Percentiles rank a stretch among this genome's conserved stretches.
Evolutionary conservation across 2,888 invertebrate species (phyloP).

Genomic region (Aphidius colemani): DNA sequence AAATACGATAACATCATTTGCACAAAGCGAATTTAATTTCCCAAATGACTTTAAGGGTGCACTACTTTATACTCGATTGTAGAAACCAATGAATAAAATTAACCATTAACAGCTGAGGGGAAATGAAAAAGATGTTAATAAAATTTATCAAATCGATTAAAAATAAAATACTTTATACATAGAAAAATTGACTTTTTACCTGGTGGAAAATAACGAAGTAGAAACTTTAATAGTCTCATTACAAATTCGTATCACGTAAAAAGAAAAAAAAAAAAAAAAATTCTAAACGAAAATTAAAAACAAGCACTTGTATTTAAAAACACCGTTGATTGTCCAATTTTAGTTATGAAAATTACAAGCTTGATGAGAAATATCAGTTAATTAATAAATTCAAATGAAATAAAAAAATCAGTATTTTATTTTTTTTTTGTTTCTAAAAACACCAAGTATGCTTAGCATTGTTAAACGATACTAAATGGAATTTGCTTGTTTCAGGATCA

Average conservation of each 20-base stretch:
- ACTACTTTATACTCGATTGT: conserved; percentile 1
- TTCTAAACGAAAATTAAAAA: conserved; percentile 23
- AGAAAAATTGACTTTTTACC: conserved; percentile 57
- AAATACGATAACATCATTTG: conserved; percentile 5
- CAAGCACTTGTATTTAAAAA: conserved; percentile 59
- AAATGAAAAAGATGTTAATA: conserved; percentile 12
- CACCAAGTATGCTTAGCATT: no score
- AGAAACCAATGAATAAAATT: conserved; percentile 1
- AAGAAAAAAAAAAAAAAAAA: conserved; percentile 14
- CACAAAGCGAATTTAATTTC: conserved; percentile 2
- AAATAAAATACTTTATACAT: conserved; percentile 13
- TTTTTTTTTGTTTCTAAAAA: not conserved
- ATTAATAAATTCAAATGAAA: no score
- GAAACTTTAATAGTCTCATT: conserved; percentile 74
- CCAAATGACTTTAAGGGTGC: not conserved
- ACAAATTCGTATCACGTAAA: conserved; percentile 32
- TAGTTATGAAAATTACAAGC: conserved; percentile 30
- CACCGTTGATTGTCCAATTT: conserved; percentile 50
- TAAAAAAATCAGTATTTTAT: not conserved
- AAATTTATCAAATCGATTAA: conserved; percentile 15
- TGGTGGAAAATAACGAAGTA: conserved; percentile 74
- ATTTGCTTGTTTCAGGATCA: no score
- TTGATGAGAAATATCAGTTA: no score
- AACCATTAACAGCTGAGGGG: conserved; percentile 2
- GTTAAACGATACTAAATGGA: no score